These are phyloP conservation scores for Eilema sororculum DNA, from an alignment of 2,888 invertebrate species.

Conservation along the genomic window DNA sequence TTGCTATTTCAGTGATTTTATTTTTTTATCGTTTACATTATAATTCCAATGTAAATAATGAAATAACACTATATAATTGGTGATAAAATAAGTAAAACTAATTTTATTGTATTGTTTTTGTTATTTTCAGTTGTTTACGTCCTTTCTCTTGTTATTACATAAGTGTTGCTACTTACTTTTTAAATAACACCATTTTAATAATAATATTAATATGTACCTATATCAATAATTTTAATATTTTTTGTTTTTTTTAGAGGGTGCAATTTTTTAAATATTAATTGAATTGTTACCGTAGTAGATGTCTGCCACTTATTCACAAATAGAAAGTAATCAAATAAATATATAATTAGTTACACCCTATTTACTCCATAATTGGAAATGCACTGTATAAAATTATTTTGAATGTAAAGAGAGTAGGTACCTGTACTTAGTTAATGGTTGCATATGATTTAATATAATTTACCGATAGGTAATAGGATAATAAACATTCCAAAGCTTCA, in stretches of 20 bases:
- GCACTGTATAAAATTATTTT: not conserved
- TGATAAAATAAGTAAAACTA: no score
- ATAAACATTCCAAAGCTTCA: no score
- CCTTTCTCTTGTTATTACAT: not conserved
- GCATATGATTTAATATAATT: no score
- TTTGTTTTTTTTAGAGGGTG: not conserved
- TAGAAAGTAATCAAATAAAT: not conserved
- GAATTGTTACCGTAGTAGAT: not conserved
- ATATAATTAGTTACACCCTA: not conserved
- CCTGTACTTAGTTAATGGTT: no score
- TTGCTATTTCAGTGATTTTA: no score
- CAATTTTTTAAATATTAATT: not conserved
- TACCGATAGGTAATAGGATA: no score
- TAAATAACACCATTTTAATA: not conserved
- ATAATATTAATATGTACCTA: not conserved
- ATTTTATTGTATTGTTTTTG: not conserved
- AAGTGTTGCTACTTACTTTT: not conserved
- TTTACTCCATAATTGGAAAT: not conserved
- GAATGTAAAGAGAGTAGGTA: no score
- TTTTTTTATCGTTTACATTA: no score
- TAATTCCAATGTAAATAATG: no score
- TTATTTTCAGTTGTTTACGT: no score
- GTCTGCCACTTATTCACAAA: not conserved
- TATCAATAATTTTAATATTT: not conserved
- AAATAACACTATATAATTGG: no score